A percentile compares a stretch with the other conserved stretches of the same genome.
phyloP scores from a whole-genome alignment of 2,113 vertebrate genomes.

The Todiramphus chloris region DNA sequence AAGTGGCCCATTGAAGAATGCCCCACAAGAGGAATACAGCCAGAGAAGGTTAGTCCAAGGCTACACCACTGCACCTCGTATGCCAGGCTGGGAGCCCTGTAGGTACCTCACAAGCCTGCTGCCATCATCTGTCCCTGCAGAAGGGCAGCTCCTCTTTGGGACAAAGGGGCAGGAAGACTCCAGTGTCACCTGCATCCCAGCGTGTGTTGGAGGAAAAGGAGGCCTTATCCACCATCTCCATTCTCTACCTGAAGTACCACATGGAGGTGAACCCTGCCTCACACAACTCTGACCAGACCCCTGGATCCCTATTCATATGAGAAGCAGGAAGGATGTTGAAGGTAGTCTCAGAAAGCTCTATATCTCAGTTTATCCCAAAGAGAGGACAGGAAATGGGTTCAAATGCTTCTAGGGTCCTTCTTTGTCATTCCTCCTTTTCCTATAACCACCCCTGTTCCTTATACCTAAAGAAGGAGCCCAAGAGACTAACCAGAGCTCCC shows the following conservation, averaged over 20 bases:
- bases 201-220: not conserved
- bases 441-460: not conserved
- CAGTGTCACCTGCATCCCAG: fast-evolving
- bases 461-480: not conserved
- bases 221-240: not conserved
- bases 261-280: not conserved
- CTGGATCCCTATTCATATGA: not conserved
- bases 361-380: not conserved
- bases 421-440: not conserved
- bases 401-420: not conserved
- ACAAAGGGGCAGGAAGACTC: not conserved
- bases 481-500: not conserved
- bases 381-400: not conserved
- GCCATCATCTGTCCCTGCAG: not conserved
- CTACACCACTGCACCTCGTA: fast-evolving
- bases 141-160: not conserved
- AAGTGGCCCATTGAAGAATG: not conserved
- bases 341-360: not conserved
- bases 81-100: not conserved
- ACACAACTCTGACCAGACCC: not conserved
- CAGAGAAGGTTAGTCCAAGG: not conserved
- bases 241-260: not conserved
- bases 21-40: not conserved
- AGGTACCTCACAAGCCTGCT: not conserved
- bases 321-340: not conserved